Base-by-base conservation (phyloP, 2,113 vertebrate genomes). In the Patagioenas fasciata region DNA sequence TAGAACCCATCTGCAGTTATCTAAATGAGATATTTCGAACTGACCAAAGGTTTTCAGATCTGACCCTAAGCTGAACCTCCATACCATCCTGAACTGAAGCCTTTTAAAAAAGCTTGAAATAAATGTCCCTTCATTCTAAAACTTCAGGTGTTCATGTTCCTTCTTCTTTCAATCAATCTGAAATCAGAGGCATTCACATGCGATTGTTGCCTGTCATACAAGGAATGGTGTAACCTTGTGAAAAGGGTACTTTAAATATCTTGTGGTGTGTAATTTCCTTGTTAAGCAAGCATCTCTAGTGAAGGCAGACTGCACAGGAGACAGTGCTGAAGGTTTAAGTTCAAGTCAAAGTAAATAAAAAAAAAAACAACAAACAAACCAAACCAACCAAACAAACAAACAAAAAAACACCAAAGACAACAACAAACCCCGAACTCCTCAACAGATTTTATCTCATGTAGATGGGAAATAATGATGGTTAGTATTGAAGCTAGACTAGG, bases 131-230 rank as follows among this genome's bases (percentile, higher is more conserved):
- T 60, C 16, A 8, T 54, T 54, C 29, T 64, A 71, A 85, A 72
- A 48, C 23, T 38, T 90, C 26, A 82, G 15, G 11, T 5, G 79
- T 92, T 92, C 24, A 23, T 32, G 4, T 72, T 69, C 15, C 11
- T 77, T 77, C 36, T 80, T 80, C 80, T 86, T 91, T 78, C 66
- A 85, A 44, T 81, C 67, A 62, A 29, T 47, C 13, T 64, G 44
- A 90, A 85, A 75, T 79, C 8, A 38, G 19, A 31, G 53, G 64
- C 29, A 79, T 85, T 44, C 53, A 56, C 8, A 47, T 29, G 4
- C 0, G 4, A 19, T 50, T 20, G 2, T 44, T 44, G 44, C 44
- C 40, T 84, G 89, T 78, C 31, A 54, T 58, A 40, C 31, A 44
- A 81, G 42, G 13, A 74, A 40, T 47, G 10, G 10, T 62, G 9